Percentiles rank a stretch among this genome's conserved stretches.
phyloP scores from a whole-genome alignment of 2,888 invertebrate genomes.

The Athrips mouffetella region DNA sequence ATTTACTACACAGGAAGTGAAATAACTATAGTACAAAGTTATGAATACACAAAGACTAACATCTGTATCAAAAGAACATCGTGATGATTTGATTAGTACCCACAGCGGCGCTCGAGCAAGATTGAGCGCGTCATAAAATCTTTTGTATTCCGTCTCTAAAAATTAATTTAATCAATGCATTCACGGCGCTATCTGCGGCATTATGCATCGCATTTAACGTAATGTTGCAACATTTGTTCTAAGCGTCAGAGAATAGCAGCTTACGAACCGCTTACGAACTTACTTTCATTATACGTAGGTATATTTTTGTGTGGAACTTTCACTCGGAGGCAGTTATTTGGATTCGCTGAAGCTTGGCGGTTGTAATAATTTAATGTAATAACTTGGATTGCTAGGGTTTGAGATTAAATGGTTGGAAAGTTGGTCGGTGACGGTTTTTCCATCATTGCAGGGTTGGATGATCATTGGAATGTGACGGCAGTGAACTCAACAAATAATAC shows the following conservation, averaged over 20 bases:
- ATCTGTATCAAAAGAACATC: background rate
- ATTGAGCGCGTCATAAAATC: background rate
- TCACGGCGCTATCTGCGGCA: conserved; percentile 5
- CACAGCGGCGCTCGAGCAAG: background rate
- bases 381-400: conserved; percentile 34
- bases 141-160: conserved; percentile 8
- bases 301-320: conserved; percentile 43
- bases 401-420: conserved; percentile 42
- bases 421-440: conserved; percentile 21
- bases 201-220: conserved; percentile 15
- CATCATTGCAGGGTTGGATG: conserved; percentile 16
- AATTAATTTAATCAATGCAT: conserved; percentile 16
- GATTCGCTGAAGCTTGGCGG: conserved; percentile 42
- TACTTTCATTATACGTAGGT: conserved; percentile 35
- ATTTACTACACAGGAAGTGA: too few species aligned
- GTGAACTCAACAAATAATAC: too few species aligned
- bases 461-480: background rate
- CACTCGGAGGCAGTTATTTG: conserved; percentile 44
- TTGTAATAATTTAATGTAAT: conserved; percentile 45
- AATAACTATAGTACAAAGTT: too few species aligned
- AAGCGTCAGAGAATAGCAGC: conserved; percentile 1
- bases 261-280: background rate
- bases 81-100: background rate
- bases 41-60: background rate
- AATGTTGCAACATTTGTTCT: conserved; percentile 16